These are phyloP conservation scores for Sminthopsis crassicaudata DNA, from an alignment of 2,113 vertebrate species.

Conservation along the genomic window DNA sequence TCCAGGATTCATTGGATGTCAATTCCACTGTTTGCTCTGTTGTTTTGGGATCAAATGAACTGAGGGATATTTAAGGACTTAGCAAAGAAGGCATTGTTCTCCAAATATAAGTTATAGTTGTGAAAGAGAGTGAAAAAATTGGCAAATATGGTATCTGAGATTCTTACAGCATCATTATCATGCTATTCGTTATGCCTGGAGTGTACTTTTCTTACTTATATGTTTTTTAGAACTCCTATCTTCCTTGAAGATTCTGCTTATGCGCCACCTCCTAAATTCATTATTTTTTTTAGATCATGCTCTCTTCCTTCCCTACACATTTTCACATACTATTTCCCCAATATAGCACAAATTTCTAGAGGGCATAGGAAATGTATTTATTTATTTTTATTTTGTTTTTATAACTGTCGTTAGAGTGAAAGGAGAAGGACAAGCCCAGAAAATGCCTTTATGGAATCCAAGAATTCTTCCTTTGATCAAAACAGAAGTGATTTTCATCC, in stretches of 20 bases:
- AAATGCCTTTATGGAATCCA: background rate
- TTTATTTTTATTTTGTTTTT: background rate
- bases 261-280: background rate
- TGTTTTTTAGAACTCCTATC: background rate
- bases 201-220: background rate
- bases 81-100: background rate
- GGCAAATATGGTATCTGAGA: background rate
- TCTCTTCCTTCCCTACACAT: background rate
- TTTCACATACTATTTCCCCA: background rate
- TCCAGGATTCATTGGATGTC: background rate
- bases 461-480: background rate
- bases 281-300: background rate
- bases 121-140: background rate
- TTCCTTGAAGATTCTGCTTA: background rate
- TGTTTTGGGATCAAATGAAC: background rate
- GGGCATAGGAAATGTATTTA: background rate
- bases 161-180: background rate
- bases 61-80: background rate
- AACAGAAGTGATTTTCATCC: slow-evolving; percentile 22
- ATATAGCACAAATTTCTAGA: background rate
- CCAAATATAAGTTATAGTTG: background rate
- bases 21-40: background rate
- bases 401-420: background rate
- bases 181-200: background rate
- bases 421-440: background rate